A percentile compares a stretch with the other conserved stretches of the same genome.
These are phyloP conservation scores for Upupa epops DNA, from an alignment of 2,113 vertebrate genomes.

Conservation along the genomic window DNA sequence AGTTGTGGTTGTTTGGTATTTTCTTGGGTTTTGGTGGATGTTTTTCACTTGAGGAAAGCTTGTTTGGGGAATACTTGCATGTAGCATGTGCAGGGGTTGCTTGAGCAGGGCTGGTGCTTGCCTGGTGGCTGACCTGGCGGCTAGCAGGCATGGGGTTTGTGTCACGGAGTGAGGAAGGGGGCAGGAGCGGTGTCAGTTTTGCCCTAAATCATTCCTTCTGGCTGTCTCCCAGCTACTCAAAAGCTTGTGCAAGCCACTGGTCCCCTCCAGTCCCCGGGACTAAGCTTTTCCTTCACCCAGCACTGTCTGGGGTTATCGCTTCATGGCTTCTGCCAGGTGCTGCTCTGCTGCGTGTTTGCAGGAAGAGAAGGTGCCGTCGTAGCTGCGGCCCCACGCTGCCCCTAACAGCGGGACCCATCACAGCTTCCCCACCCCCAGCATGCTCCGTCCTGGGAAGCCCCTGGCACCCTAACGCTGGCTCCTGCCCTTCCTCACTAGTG, in stretches of 20 bases:
- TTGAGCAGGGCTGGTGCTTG: background rate
- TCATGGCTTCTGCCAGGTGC: background rate
- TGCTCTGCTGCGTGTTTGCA: background rate
- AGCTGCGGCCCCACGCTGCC: background rate
- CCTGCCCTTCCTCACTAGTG: background rate
- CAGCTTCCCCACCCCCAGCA: background rate
- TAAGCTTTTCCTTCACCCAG: background rate
- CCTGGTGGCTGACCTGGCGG: background rate
- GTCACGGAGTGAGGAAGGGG: background rate
- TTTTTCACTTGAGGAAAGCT: background rate
- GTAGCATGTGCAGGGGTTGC: conserved; percentile 4
- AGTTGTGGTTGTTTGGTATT: background rate
- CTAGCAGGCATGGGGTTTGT: background rate
- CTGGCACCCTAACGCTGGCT: background rate
- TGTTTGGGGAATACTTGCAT: background rate
- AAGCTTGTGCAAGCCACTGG: background rate
- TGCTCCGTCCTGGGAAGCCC: background rate
- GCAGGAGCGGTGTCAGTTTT: background rate
- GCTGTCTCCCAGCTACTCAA: background rate
- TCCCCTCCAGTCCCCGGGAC: background rate
- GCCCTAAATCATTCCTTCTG: background rate
- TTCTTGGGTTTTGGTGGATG: background rate
- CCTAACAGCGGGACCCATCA: background rate
- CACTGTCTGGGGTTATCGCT: background rate
- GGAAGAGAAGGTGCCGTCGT: background rate